Base-by-base conservation (phyloP, 2,113 vertebrate genomes). In the Capricornis sumatraensis region DNA sequence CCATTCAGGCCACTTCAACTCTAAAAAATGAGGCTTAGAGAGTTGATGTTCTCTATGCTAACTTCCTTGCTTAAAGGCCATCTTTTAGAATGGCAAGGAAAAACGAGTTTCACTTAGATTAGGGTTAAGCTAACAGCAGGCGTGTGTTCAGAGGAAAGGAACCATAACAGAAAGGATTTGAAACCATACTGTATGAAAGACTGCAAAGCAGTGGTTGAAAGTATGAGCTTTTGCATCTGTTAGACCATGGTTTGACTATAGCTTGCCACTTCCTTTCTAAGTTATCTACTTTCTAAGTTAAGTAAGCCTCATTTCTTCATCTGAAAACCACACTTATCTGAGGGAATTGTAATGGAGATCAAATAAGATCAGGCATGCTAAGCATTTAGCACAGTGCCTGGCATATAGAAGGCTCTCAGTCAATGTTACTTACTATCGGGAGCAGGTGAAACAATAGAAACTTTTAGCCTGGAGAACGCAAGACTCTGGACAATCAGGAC, bases 81-180 rank as follows among this genome's bases (percentile, higher is more conserved):
- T 84, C 55, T 89, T 95, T 93, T 55, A 92, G 50, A 97, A 93
- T 25, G n/a, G 36, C 47, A 94, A 89, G 62, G 30, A 58, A 87
- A 87, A 88, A 83, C 28, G 36, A 36, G 93, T 79, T 96, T 93
- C 86, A 83, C 94, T 93, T 17, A n/a, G 27, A 81, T 87, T 43
- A 57, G 8, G 7, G 21, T 94, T 92, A 94, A 90, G 91, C n/a
- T 60, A 89, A 93, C 55, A 96, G 79, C 60, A 90, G 79, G n/a
- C 71, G 1, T 74, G 28, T 82, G 17, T 50, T 79, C 58, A 53
- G 91, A 55, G 58, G 85, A 94, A 88, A 28, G 27, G 91, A 84
- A 87, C 79, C 40, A 13, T 28, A 40, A 62, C 33, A 92, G 60
- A 88, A 96, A 96, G 40, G 64, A 94, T 95, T 30, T 95, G 64